Conservation (phyloP, 1,140 invertebrate species). For the Pachyrhynchus sulphureomaculatus region DNA sequence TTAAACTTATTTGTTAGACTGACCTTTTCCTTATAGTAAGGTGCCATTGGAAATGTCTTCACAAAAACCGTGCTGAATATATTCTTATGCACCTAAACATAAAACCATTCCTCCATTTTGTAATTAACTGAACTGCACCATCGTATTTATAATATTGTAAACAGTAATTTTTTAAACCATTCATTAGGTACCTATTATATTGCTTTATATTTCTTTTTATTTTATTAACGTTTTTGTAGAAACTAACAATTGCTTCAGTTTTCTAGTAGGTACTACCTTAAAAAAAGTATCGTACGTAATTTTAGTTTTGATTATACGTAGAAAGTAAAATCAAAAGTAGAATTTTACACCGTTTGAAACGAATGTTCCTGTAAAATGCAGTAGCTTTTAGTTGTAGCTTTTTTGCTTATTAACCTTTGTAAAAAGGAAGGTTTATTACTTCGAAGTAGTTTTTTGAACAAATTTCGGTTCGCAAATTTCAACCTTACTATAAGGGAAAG, state of each 20-base stretch:
- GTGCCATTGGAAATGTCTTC: constrained; percentile 54
- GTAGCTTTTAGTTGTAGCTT: constrained; percentile 47
- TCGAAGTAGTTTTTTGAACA: constrained; percentile 33
- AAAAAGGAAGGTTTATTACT: constrained; percentile 29
- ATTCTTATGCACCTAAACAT: background rate
- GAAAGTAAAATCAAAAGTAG: constrained; percentile 15
- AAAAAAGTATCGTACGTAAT: background rate
- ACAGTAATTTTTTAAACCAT: background rate
- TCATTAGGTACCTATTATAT: constrained; percentile 25
- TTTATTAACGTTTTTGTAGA: background rate
- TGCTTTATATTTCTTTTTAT: constrained; percentile 9
- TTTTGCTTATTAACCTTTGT: constrained; percentile 44
- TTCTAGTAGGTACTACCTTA: background rate
- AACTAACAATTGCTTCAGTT: background rate
- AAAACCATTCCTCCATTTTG: background rate
- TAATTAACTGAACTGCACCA: background rate
- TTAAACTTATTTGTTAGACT: constrained; percentile 9
- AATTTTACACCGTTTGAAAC: constrained; percentile 10
- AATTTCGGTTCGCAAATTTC: constrained; percentile 43
- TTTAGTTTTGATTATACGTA: constrained; percentile 11
- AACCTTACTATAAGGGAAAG: constrained; percentile 54
- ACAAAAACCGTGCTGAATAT: background rate
- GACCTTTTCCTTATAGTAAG: constrained; percentile 55
- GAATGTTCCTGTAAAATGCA: constrained; percentile 39
- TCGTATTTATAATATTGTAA: background rate